Percentiles rank a stretch among this genome's conserved stretches.
Evolutionary conservation across 2,888 invertebrate genomes (phyloP).

Genomic region (Drosophila anceps): DNA sequence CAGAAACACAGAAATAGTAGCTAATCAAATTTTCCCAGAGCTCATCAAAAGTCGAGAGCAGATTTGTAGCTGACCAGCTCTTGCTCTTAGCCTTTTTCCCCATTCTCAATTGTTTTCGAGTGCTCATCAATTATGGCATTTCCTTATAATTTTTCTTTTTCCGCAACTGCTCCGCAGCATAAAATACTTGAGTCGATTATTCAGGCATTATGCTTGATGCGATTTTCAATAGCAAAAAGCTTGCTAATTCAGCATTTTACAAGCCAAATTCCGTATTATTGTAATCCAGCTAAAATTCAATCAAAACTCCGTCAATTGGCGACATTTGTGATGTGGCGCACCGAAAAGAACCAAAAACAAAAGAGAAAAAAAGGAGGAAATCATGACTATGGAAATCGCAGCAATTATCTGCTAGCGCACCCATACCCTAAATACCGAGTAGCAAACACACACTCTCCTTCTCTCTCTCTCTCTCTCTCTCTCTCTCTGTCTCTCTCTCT

Average conservation of each 20-base stretch:
- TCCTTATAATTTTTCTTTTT: slow-evolving; percentile 5
- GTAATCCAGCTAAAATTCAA: slow-evolving; percentile 68
- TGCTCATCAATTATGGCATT: slow-evolving; percentile 9
- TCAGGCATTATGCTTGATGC: slow-evolving; percentile 41
- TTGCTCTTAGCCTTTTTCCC: neutral
- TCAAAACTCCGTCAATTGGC: slow-evolving; percentile 57
- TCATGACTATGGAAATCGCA: slow-evolving; percentile 64
- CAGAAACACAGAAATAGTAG: neutral
- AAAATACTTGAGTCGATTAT: slow-evolving; percentile 42
- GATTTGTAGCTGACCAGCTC: neutral
- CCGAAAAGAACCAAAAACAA: slow-evolving; percentile 36
- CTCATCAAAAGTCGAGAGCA: neutral
- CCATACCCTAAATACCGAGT: slow-evolving; percentile 32
- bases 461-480: neutral
- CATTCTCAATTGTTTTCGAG: neutral
- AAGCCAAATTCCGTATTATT: slow-evolving; percentile 52
- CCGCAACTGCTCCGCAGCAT: slow-evolving; percentile 26
- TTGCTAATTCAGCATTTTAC: slow-evolving; percentile 52
- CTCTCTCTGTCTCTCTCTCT: slow-evolving; percentile 8
- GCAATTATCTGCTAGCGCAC: slow-evolving; percentile 65
- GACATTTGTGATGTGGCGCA: slow-evolving; percentile 19
- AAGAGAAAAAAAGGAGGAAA: slow-evolving; percentile 22
- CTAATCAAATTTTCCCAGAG: neutral
- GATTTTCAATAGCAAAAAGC: slow-evolving; percentile 39
- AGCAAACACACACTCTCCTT: neutral